A percentile compares a stretch with the other conserved stretches of the same genome.
Evolutionary conservation across 1,140 invertebrate species (phyloP).

Genomic region (Kradibia gibbosae): DNA sequence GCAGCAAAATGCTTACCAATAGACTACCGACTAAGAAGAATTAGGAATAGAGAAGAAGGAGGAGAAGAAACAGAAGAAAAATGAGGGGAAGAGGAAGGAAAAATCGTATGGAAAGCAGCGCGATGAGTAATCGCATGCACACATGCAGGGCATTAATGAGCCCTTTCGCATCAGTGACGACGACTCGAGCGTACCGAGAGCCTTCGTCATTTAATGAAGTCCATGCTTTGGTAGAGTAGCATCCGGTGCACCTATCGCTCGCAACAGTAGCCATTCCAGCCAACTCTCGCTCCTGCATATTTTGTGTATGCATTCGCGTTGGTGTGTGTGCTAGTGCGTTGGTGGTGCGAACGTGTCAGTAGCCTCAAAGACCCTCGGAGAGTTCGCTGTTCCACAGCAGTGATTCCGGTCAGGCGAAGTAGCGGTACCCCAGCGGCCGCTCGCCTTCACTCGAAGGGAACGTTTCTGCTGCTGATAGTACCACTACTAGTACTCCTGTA

Average conservation of each 20-base stretch:
- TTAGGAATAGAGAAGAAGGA: too few relatives aligned
- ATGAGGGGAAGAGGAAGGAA: too few relatives aligned
- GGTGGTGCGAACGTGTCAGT: not conserved
- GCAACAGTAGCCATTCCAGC: not conserved
- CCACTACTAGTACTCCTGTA: not conserved
- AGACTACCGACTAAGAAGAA: too few relatives aligned
- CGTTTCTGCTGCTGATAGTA: too few relatives aligned
- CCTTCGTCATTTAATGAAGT: not conserved
- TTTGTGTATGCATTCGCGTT: not conserved
- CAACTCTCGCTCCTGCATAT: not conserved
- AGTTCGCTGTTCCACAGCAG: slow-evolving; percentile 68
- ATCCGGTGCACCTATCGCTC: not conserved
- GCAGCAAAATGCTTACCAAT: too few relatives aligned
- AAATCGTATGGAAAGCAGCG: not conserved
- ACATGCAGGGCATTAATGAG: not conserved
- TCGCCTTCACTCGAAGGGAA: not conserved
- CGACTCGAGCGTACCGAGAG: not conserved
- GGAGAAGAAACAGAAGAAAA: too few relatives aligned
- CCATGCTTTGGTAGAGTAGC: not conserved
- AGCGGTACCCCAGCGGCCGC: slow-evolving; percentile 62
- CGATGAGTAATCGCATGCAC: not conserved
- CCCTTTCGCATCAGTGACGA: not conserved
- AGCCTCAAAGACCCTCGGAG: slow-evolving; percentile 7
- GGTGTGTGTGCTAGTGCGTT: not conserved
- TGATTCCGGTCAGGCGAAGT: slow-evolving; percentile 71